Evolutionary conservation across 1,140 invertebrate genomes (phyloP), one percentile per base, ranked within the genome.

Genomic region (Tetramorium simillimum): DNA sequence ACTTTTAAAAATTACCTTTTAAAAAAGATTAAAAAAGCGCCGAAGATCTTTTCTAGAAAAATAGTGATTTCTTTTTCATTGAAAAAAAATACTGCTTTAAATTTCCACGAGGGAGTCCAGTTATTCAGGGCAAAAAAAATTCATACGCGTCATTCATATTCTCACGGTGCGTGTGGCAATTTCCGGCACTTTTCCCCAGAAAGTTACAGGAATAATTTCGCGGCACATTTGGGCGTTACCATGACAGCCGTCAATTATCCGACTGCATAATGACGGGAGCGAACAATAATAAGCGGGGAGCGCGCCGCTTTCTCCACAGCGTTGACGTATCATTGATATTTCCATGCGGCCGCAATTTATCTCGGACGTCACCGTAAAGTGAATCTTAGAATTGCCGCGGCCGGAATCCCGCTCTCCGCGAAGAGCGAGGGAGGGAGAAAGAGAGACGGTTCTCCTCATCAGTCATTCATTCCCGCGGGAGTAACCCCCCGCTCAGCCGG

Each of bases 271-370:
- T 84, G 80, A 73, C 69, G 56, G 16, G 46, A 70, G 56, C 18
- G 65, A 12, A 33, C 76, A 73, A 87, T 73, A 87, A 84, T 73
- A 53, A 75, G 49, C 75, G 69, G 49, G 84, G 75, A 56, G 73
- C 43, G 28, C 53, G 72, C 58, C 33, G 75, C 70, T 76, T 28
- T 37, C 37, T 53, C 10, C 46, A 72, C 43, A 70, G 88, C 65
- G 88, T 84, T 92, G 91, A 88, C 91, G 87, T 86, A 89, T 89
- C 91, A 80, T 67, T 75, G 90, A 90, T 87, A 92, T 92, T 92
- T 92, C 91, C 92, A 92, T 92, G 88, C 84, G 67, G 58, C 84
- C 77, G 84, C 90, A 85, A 92, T 92, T 92, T 92, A 92, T 92
- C 92, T 92, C 80, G 78, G 78, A 56, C 82, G 78, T 88, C 89